Conservation (phyloP, 2,888 invertebrate genomes). For the Apamea sordens region DNA sequence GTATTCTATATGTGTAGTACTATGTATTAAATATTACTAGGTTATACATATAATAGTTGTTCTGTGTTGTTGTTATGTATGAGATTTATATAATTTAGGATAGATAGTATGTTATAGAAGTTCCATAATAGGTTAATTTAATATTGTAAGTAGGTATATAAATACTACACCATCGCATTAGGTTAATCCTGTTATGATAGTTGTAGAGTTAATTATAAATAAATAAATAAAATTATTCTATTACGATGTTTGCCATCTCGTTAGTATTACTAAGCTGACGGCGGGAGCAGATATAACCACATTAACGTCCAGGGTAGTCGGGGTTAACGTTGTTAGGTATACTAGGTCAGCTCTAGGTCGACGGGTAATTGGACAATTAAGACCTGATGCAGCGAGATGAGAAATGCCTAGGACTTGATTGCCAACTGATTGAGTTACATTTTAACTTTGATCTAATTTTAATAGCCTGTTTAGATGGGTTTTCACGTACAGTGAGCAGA, state of each 20-base stretch:
- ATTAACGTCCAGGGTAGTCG: constrained; percentile 13
- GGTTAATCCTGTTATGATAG: no score
- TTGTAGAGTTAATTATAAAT: no score
- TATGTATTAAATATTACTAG: no score
- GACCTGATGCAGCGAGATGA: constrained; percentile 10
- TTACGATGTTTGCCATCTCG: constrained; percentile 18
- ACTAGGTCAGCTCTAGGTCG: neutral
- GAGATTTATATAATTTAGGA: no score
- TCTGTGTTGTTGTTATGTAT: no score
- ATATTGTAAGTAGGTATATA: no score
- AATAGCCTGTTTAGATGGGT: neutral
- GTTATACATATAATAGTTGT: no score
- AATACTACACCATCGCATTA: no score
- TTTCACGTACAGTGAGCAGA: neutral
- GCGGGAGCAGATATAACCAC: constrained; percentile 5
- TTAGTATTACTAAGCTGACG: neutral
- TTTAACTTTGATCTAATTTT: neutral
- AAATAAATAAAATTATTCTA: no score
- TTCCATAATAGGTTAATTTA: no score
- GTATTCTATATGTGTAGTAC: no score
- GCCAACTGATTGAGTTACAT: neutral
- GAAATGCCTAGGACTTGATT: constrained; percentile 5
- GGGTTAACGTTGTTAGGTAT: constrained; percentile 5
- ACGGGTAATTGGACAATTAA: constrained; percentile 14
- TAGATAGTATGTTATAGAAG: no score